Evolutionary conservation across 2,797 vertebrate genomes (phyloP), one percentile per base, ranked within the genome.

Genomic region (Graptemys geographica): DNA sequence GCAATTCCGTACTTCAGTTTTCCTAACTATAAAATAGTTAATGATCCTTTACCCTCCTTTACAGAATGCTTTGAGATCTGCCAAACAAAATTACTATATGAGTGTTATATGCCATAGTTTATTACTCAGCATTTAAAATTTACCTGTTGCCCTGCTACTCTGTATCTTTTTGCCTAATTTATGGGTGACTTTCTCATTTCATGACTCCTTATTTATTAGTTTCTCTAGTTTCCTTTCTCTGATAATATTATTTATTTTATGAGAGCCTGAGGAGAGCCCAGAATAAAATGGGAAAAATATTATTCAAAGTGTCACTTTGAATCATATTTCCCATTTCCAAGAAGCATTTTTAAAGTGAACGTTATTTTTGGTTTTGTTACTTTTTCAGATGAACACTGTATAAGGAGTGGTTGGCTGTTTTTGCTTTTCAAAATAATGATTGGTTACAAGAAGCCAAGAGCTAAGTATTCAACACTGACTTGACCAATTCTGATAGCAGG

Each of bases 291-390:
- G 1, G 33, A 11, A 80, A 92, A 84, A 81, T 92, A 49, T 11
- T 69, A 53, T 93, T 95, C 92, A 49, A 84, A 28, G 23, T 92
- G 89, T 91, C 93, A 94, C 53, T 89, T 95, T 74, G n/a, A 95
- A 95, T 94, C 6, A 79, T 86, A 62, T 31, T 90, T 92, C 96
- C 76, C 33, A 49, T 82, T 94, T 37, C 69, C 59, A 59, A 55
- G 85, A 76, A 95, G 10, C 6, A 80, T 84, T 87, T 90, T 89
- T 93, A 83, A 92, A 56, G 69, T 93, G 44, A 94, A 89, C 11
- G 65, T 33, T 33, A 15, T 90, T 2, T 91, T 53, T 79, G 1
- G 59, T 31, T 62, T 18, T 86, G 8, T 83, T 31, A n/a, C 13
- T 86, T 88, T 88, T 65, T 15, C 12, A 21, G 84, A 44, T 37